Evolutionary conservation across 1,140 invertebrate species (phyloP), one percentile per base, ranked within the genome.

Genomic region (Orchestia grillus): DNA sequence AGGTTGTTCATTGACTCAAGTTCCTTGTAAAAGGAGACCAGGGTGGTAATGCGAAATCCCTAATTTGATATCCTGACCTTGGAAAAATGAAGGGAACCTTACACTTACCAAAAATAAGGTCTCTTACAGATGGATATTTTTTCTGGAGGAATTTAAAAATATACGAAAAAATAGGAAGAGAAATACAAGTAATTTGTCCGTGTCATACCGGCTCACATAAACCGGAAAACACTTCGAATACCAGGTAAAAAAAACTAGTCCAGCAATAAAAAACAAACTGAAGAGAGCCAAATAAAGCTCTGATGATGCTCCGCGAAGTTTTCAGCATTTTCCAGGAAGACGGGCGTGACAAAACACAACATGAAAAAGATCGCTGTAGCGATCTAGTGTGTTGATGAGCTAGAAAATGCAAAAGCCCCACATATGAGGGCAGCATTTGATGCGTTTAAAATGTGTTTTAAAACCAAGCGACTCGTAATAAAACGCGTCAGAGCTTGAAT

Each of bases 401-500:
- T 42, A 41, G 43, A 90, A 90, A 90, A 42, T 41, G 15, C 88
- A 44, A 42, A 90, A 90, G 15, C 88, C n/a, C 42, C 88, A 90
- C 88, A 90, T 28, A 44, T 4, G 41, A 90, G n/a, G 62, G 62
- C 62, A 77, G 43, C 88, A 90, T 90, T 90, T 43, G 88, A 42
- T 90, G 41, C 28, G 42, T 0, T 90, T 41, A 44, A 90, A 42
- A 90, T 11, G 88, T 90, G 41, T 90, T 90, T 36, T 90, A 90
- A 90, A 90, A 90, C 88, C 43, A 90, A 90, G 88, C 88, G 41
- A 19, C 88, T 41, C 4, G 88, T 36, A 90, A 90, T 90, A 90
- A 42, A 90, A 90, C 11, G 88, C 6, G 88, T 41, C 36, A 44
- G 88, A 90, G 41, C n/a, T 44, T 41, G 36, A 90, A 90, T 94